Base-by-base conservation (phyloP, 1,140 invertebrate genomes). In the Zaprionus africanus region DNA sequence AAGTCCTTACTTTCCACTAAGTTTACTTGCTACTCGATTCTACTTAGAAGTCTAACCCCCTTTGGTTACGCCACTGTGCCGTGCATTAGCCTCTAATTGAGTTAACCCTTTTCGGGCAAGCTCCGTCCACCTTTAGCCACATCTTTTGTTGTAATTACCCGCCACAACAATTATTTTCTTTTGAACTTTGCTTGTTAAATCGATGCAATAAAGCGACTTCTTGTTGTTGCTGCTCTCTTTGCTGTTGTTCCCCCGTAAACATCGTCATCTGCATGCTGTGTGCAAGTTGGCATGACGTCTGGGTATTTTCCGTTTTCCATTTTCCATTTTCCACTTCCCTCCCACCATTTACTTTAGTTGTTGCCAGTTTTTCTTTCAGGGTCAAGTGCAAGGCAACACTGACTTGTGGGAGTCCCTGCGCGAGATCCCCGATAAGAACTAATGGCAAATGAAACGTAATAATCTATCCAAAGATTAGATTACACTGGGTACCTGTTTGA, bases 121-220 rank as follows among this genome's bases (percentile, higher is more conserved):
- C 22, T 67, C 54, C 31, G 19, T 53, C 24, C 26, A 12, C 54
- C 28, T 15, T 59, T 68, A 19, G 24, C 60, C 53, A 57, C 15
- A 49, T 36, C 26, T 22, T 76, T 72, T 72, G 22, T 68, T 73
- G 60, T 73, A 73, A 79, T 79, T 78, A 68, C 59, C 51, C 63
- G 53, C 56, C 65, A 58, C 59, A 41, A 63, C 66, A 75, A 75
- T 62, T 70, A 64, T 69, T 67, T 60, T 31, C 19, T 60, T 34
- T 69, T 38, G 65, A 72, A 72, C 60, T 72, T 70, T 38, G 53
- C 62, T 75, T 81, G 78, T 81, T 81, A 75, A 81, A 81, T 81
- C 78, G 78, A 81, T 81, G 77, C 61, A 49, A 72, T 59, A 51
- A 59, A 24, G 59, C 61, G 12, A 46, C 36, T 41, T 17, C 12